Base-by-base conservation (phyloP, 2,888 invertebrate genomes). In the Lasioglossum calceatum region DNA sequence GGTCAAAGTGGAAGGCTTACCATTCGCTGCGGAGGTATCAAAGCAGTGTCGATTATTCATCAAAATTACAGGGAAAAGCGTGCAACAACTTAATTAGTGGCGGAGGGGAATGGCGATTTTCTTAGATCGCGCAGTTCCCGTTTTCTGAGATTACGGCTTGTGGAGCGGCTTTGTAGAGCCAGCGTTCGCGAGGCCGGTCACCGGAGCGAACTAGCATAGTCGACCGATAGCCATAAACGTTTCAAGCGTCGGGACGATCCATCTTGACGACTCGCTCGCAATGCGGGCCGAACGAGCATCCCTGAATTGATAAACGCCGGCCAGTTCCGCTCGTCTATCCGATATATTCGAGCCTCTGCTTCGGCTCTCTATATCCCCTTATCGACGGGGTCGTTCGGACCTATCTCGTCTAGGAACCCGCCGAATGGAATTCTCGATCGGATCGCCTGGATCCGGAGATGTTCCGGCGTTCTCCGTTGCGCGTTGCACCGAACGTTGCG, bases 381-480 rank as follows among this genome's bases (percentile, higher is more conserved):
- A 87, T 87, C 79, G 61, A 14, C 36, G 74, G 27, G 76, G 8
- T 39, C 61, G 81, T 84, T 84, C 84, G 64, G 73, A 79, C 84
- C 61, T 71, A 84, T 84, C 87, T 67, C 78, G 32, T 16, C 79
- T 32, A 36, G 39, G 36, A 19, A 19, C 19, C 36, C 27, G 70
- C 78, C 83, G 88, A 88, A 90, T 88, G 89, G 89, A 90, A 90
- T 90, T 73, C 85, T 61, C 85, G 88, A 82, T 83, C 54, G 90
- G 77, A 86, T 81, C 80, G 81, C 61, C 72, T 67, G 32, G 12
- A 64, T 76, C 44, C 50, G 19, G 79, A 81, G 83, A 88, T 79
- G 89, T 90, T 88, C 87, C 88, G 74, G 75, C 67, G 81, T 86
- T 87, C 87, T 88, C 80, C 83, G 47, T 61, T 74, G 23, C 78